Evolutionary conservation across 2,797 vertebrate genomes (phyloP), one percentile per base, ranked within the genome.

Genomic region (Phrynocephalus vlangalii): DNA sequence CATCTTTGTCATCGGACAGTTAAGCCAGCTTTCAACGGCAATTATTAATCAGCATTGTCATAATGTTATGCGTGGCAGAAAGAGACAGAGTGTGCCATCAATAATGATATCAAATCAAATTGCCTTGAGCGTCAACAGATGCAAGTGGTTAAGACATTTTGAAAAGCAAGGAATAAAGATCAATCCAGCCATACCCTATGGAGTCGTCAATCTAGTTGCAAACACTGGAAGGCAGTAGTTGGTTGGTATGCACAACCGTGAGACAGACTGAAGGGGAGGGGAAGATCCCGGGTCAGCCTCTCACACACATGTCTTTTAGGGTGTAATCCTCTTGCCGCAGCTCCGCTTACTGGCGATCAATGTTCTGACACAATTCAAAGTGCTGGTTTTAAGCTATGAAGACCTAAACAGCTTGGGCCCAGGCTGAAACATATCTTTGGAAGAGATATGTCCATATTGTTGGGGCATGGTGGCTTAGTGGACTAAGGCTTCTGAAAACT

Each of bases 11-110:
- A 91, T 33, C 72, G 38, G 68, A 44, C 86, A 92, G 91, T 88
- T 90, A 91, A 90, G 82, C 89, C 30, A 76, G 77, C 68, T 92
- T 90, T 88, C 88, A 63, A 18, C 5, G 60, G 20, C 60, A 81
- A 77, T 91, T 94, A 90, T 95, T 93, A 93, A 93, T 94, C 90
- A 88, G 1, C 44, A 72, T 79, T 92, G 82, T 91, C 77, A 88
- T 83, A 91, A 87, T 50, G 89, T 91, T 92, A 87, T 79, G 85
- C 90, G 90, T 66, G 56, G 48, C 94, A 88, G 82, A 87, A 94
- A 94, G 94, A 44, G 18, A 63, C 3, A 90, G 8, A 92, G 9
- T 52, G 73, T 90, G 50, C 91, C 91, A 91, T 86, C 11, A 87
- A 66, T 0, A 0, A 63, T 63, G 18, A 94, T 91, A 94, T 91